phyloP scores from a whole-genome alignment of 2,888 invertebrate genomes.

The Melipona bicolor region DNA sequence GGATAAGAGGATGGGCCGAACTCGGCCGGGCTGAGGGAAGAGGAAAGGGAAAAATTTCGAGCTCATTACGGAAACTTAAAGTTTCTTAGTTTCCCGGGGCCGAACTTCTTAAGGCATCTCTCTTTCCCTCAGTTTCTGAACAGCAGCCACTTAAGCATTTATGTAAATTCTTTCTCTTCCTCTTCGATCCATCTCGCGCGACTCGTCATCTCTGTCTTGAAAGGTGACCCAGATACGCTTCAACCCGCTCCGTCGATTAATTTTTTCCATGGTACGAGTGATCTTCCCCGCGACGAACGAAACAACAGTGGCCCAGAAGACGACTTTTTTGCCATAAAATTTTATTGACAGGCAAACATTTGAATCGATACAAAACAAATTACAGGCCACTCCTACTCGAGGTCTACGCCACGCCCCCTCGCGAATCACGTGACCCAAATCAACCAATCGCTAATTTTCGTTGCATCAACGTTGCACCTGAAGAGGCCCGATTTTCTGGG shows the following conservation, averaged over 20 bases:
- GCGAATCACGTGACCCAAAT: too few relatives aligned
- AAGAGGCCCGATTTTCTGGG: too few relatives aligned
- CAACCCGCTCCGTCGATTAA: constrained; percentile 6
- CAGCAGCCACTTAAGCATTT: constrained; percentile 52
- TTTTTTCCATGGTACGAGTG: neutral
- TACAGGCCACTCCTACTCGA: too few relatives aligned
- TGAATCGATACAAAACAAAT: too few relatives aligned
- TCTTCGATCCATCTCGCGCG: constrained; percentile 12
- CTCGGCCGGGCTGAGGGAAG: constrained; percentile 13
- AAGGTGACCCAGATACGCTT: neutral
- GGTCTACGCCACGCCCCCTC: too few relatives aligned
- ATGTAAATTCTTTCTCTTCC: constrained; percentile 48
- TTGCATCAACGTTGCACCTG: too few relatives aligned
- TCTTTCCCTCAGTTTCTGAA: constrained; percentile 13
- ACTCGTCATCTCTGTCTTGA: neutral
- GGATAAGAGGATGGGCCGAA: constrained; percentile 43
- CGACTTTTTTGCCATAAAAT: too few relatives aligned
- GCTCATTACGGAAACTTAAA: constrained; percentile 55
- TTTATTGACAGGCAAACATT: too few relatives aligned
- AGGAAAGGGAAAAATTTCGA: constrained; percentile 39
- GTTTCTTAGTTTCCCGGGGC: constrained; percentile 42
- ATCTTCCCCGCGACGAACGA: neutral
- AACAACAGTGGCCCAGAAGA: too few relatives aligned
- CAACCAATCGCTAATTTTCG: too few relatives aligned
- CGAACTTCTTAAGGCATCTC: constrained; percentile 26